Base-by-base conservation (phyloP, 2,113 vertebrate genomes). In the Phaethornis superciliosus region DNA sequence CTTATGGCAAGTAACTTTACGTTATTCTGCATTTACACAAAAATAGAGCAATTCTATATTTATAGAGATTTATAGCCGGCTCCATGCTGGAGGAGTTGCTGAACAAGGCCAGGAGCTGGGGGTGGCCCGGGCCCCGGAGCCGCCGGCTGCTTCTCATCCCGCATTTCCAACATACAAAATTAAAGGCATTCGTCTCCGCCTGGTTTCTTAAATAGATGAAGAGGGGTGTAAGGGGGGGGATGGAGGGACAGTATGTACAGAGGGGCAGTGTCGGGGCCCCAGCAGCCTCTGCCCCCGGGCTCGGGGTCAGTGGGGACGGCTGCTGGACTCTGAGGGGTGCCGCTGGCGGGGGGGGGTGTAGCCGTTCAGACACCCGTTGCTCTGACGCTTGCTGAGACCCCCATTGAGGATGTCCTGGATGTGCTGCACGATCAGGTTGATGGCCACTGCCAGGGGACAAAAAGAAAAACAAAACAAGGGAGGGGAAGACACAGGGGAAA, bases 401-500 rank as follows among this genome's bases (percentile, higher is more conserved):
- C 99, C 99, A 0, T 98, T 99, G 55, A 99, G 98, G 96, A 99
- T 99, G 98, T 99, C 99, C 97, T 99, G 99, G 96, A 99, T 99
- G 97, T 99, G 99, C 97, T 99, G 99, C 72, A 99, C 99, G 9
- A 99, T 99, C 97, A 99, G 97, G 97, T 99, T 99, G 97, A 99
- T 99, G 93, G 99, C 99, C 97, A 99, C 99, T 99, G 97, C 19
- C 46, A 74, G 88, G 37, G 37, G 37, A 40, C 9, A n/a, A n/a
- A n/a, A n/a, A n/a, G n/a, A n/a, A n/a, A n/a, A n/a, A 40, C 93
- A 37, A 9, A 93, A 70, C 37, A 40, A 72, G 44, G 63, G 40
- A 88, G 40, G 46, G 56, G n/a, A 49, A 68, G 55, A 75, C 35
- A 89, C 0, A 0, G 44, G 49, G 55, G 85, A 91, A 63, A 94